Evolutionary conservation across 2,797 vertebrate genomes (phyloP).

Genomic region (Sylvia borin): DNA sequence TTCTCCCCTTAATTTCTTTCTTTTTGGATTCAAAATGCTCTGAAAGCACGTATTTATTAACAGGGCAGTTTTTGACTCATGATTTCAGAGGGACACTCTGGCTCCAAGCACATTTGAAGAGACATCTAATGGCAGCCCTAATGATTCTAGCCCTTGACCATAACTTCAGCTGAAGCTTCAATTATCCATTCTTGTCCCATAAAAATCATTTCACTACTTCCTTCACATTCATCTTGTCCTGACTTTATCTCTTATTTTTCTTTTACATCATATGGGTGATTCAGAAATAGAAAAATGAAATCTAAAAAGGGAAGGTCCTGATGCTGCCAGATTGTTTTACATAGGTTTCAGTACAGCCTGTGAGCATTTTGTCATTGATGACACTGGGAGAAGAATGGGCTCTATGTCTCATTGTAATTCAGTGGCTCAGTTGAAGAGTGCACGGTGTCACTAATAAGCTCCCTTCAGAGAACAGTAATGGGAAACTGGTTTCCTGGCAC

Average conservation of each 20-base stretch:
- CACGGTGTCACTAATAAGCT: background rate
- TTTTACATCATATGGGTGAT: background rate
- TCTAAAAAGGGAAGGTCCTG: background rate
- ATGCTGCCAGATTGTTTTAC: background rate
- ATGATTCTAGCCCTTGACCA: background rate
- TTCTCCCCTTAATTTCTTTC: background rate
- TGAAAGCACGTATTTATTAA: background rate
- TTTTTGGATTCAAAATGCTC: background rate
- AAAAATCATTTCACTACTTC: background rate
- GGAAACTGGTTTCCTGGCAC: background rate
- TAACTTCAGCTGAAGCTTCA: background rate
- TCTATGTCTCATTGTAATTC: background rate
- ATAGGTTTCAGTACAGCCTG: background rate
- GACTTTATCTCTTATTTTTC: background rate
- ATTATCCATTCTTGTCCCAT: background rate
- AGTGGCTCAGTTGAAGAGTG: background rate
- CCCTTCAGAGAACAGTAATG: background rate
- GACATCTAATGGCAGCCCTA: background rate
- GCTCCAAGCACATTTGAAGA: background rate
- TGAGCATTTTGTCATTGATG: background rate
- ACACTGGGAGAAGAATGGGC: background rate
- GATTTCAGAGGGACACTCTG: background rate
- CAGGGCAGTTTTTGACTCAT: background rate
- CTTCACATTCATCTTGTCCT: background rate
- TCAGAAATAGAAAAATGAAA: background rate